Conservation (phyloP, 2,888 invertebrate species). For the Cyclophora albipunctata region DNA sequence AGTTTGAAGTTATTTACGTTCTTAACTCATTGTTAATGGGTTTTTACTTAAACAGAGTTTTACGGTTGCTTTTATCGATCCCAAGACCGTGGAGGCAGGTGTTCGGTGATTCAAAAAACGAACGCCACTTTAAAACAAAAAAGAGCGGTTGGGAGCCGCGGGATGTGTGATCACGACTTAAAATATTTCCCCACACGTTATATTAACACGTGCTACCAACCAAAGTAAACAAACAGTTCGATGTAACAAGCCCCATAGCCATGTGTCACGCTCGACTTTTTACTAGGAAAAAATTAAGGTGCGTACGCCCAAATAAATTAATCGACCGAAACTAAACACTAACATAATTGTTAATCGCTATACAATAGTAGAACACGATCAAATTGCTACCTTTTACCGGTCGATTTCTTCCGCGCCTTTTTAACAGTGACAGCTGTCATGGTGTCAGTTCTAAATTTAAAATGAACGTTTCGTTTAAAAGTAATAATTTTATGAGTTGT, state of each 20-base stretch:
- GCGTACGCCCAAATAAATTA: slow-evolving; percentile 38
- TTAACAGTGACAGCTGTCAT: slow-evolving; percentile 61
- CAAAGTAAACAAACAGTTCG: slow-evolving; percentile 35
- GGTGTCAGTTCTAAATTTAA: slow-evolving; percentile 64
- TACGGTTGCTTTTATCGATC: slow-evolving; percentile 43
- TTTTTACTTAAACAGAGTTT: slow-evolving; percentile 45
- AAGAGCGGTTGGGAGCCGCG: slow-evolving; percentile 11
- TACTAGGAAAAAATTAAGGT: slow-evolving; percentile 22
- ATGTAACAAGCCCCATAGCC: slow-evolving; percentile 25
- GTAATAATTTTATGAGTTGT: slow-evolving; percentile 47
- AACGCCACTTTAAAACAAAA: slow-evolving; percentile 13
- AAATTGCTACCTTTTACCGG: slow-evolving; percentile 58
- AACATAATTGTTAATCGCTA: slow-evolving; percentile 44
- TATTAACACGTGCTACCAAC: slow-evolving; percentile 55
- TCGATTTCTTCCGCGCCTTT: slow-evolving; percentile 56
- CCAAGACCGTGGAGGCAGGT: slow-evolving; percentile 26
- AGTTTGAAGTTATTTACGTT: slow-evolving; percentile 37
- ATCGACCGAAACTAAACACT: slow-evolving; percentile 54
- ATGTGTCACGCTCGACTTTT: slow-evolving; percentile 41
- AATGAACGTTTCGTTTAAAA: slow-evolving; percentile 43
- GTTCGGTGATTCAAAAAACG: slow-evolving; percentile 32
- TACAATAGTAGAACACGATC: slow-evolving; percentile 46
- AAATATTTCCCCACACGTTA: slow-evolving; percentile 30
- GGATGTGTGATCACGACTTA: slow-evolving; percentile 35
- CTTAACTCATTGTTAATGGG: slow-evolving; percentile 53